Evolutionary conservation across 2,113 vertebrate genomes (phyloP), one percentile per base, ranked within the genome.

Genomic region (Micromys minutus): DNA sequence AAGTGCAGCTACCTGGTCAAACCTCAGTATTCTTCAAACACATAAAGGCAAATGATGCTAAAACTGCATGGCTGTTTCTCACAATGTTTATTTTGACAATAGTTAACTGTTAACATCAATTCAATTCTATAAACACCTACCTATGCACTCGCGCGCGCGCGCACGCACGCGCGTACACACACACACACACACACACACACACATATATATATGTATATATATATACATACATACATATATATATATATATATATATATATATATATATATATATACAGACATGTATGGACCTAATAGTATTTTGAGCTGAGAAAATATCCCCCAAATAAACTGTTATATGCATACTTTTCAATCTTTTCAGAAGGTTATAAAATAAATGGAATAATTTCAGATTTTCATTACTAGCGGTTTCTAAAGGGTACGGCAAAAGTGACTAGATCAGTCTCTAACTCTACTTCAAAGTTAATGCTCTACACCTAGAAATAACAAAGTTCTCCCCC

Each of bases 401-500:
- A 63, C 52, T 52, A 84, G 3, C 47, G 90, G 86, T 55, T 74
- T 85, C 45, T 50, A 3, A 61, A 87, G 17, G 85, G 10, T 76
- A 42, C 1, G 42, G 36, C 76, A 87, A 42, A 42, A 22, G 7
- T 85, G 79, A 97, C 8, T 65, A 0, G 22, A 61, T 29, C 29
- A 59, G 52, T n/a, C 55, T 11, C n/a, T n/a, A 21, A 29, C n/a
- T 63, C 2, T 4, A 45, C 36, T 13, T 34, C 29, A 83, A 76
- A 42, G 63, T 69, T 90, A 96, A 93, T 90, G 86, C 45, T 76
- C 84, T 63, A 57, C 75, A 93, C 87, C 85, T 97, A 88, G 45
- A 90, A 90, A 22, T 9, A 91, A n/a, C 17, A 86, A 5, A 24
- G 31, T 34, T n/a, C 52, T 92, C 59, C 63, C 63, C 2, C 4